Evolutionary conservation across 2,113 vertebrate species (phyloP), one percentile per base, ranked within the genome.

Genomic region (Picathartes gymnocephalus): DNA sequence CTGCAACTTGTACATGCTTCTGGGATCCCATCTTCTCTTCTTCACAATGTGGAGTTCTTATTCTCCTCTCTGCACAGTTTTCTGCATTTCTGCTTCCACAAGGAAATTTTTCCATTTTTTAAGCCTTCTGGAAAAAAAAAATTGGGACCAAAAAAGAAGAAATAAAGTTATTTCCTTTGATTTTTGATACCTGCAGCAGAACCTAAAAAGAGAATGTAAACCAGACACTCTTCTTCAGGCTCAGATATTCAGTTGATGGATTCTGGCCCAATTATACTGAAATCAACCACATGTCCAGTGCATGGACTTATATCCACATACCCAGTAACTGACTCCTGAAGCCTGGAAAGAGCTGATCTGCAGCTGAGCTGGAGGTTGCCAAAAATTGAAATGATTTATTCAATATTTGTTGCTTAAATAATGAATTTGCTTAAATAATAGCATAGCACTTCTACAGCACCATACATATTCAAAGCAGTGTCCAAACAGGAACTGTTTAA

Each of bases 401-500:
- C 42, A 64, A 51, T 76, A 85, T 79, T 88, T 77, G 56, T 85
- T 66, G 39, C 21, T 80, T 77, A 82, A 74, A 61, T 81, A 73
- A 61, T 76, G 47, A 61, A 69, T 40, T 78, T 69, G 37, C 22
- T 72, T 79, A 69, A 76, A 80, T 69, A 74, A 72, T n/a, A 77
- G 57, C 62, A 39, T 42, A 86, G 5, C 57, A 62, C 82, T 93
- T 91, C 71, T 58, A 82, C 17, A 89, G 25, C 39, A 72, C 70
- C 20, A 73, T 76, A 47, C 70, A 76, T 79, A 92, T 92, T 85
- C 88, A 94, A 94, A 83, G 45, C 15, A 82, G 50, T 83, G 91
- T 91, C 92, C 89, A 94, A 95, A 94, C 70, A 96, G 95, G 92
- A 97, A 96, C 66, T 92, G 53, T 95, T 95, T 89, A 92, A 96